Conservation (phyloP, 2,113 vertebrate species). For the Corvus moneduloides region DNA sequence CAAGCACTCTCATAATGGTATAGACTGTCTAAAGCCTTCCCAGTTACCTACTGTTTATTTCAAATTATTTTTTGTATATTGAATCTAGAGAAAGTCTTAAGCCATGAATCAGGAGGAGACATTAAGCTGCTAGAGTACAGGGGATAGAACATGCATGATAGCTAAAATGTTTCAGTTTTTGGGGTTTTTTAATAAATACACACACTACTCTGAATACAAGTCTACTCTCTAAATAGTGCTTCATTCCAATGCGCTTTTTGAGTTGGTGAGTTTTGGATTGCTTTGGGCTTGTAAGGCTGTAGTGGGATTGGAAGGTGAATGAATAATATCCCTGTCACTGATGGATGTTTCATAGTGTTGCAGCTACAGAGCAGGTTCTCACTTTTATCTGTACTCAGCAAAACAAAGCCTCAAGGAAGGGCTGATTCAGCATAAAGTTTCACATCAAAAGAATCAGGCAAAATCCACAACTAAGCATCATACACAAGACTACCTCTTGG, state of each 20-base stretch:
- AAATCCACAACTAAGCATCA: not conserved
- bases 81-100: not conserved
- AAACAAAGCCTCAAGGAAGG: not conserved
- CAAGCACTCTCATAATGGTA: not conserved
- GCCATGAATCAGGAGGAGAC: not conserved
- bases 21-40: not conserved
- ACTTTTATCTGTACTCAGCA: not conserved
- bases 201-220: not conserved
- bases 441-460: not conserved
- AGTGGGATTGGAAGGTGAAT: not conserved
- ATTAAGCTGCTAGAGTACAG: not conserved
- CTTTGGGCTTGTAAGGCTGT: not conserved
- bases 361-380: not conserved
- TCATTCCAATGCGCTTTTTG: not conserved
- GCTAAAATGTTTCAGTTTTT: not conserved
- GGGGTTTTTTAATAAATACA: not conserved
- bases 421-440: not conserved
- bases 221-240: not conserved
- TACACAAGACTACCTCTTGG: not conserved
- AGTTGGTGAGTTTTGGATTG: not conserved
- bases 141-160: not conserved
- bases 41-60: not conserved
- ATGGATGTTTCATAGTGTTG: not conserved
- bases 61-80: not conserved
- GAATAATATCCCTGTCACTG: not conserved